Evolutionary conservation across 64 coral and sea anemone species (phyloP), one percentile per base, ranked within the genome.

Genomic region (Montipora cactus): DNA sequence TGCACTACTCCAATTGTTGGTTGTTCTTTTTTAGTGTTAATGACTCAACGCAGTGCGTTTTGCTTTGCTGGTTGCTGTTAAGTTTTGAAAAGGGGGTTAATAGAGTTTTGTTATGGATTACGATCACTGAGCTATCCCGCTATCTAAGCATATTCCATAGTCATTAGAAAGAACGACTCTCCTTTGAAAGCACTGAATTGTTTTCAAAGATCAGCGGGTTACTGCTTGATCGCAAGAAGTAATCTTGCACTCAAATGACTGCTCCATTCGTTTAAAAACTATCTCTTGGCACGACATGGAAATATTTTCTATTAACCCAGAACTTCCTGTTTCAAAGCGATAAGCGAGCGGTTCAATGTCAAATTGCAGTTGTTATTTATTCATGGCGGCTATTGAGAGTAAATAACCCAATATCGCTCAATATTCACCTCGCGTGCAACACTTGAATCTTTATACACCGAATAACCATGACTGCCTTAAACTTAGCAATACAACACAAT

Each of bases 231-330:
- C 82, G 12, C 47, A 16, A 8, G 15, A 47, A 86, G 18, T 71
- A 15, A 86, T 86, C 82, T 86, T 0, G 44, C 64, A 50, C 82
- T 86, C 82, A 72, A 72, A 49, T 71, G 82, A 47, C 44, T 86
- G 49, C 82, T 86, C 67, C 82, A 86, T 72, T 86, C 59, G 82
- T 50, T 71, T 86, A 49, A 86, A 86, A 71, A 86, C 67, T 71
- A 86, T 86, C 64, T 69, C 62, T 70, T 86, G 10, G 66, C 66
- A 71, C 53, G 53, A 8, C 61, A 71, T n/a, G 82, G 45, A 86
- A 86, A 73, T 69, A 66, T 19, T 86, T 86, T 86, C 66, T 66
- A 86, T 86, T 86, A 86, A 86, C 28, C 44, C 71, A 86, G 47
- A 51, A 86, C 68, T 86, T 86, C 82, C 82, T 86, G 82, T 86